Percentiles rank a stretch among this genome's conserved stretches.
Conservation (phyloP, 2,888 invertebrate species). For the Cosmia trapezina region DNA sequence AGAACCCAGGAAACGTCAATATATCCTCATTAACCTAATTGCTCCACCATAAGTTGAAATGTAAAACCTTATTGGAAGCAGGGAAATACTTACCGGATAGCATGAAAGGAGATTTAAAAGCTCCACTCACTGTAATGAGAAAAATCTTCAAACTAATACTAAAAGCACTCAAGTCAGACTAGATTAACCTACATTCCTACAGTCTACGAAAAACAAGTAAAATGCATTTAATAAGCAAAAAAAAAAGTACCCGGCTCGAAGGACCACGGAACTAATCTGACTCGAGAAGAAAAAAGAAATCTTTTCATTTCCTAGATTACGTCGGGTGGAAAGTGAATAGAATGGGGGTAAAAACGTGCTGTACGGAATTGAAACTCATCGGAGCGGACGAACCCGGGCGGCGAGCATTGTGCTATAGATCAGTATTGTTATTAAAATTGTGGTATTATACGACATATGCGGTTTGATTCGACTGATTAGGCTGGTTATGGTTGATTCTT, state of each 20-base stretch:
- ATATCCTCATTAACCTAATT: not conserved
- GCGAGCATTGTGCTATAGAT: slow-evolving; percentile 77
- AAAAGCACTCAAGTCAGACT: slow-evolving; percentile 31
- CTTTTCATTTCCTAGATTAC: slow-evolving; percentile 85
- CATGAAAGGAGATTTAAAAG: not conserved
- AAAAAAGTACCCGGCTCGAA: slow-evolving; percentile 44
- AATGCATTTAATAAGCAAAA: slow-evolving; percentile 57
- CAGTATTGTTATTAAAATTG: slow-evolving; percentile 81
- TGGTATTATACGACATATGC: slow-evolving; percentile 60
- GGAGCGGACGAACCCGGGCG: slow-evolving; percentile 80
- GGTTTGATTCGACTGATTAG: slow-evolving; percentile 58
- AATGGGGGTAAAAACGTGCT: slow-evolving; percentile 75
- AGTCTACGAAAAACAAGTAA: slow-evolving; percentile 24
- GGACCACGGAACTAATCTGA: slow-evolving; percentile 70
- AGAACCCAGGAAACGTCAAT: not conserved
- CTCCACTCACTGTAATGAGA: slow-evolving; percentile 19
- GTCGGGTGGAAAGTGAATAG: slow-evolving; percentile 75
- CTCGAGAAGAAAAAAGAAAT: slow-evolving; percentile 76
- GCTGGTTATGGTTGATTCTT: slow-evolving; percentile 22
- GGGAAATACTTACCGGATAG: not conserved
- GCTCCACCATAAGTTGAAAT: not conserved
- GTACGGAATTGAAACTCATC: slow-evolving; percentile 82
- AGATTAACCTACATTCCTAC: slow-evolving; percentile 50
- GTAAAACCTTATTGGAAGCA: not conserved
- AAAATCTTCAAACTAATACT: slow-evolving; percentile 28